Conservation (phyloP, 2,113 vertebrate genomes). For the Hyla sarda region DNA sequence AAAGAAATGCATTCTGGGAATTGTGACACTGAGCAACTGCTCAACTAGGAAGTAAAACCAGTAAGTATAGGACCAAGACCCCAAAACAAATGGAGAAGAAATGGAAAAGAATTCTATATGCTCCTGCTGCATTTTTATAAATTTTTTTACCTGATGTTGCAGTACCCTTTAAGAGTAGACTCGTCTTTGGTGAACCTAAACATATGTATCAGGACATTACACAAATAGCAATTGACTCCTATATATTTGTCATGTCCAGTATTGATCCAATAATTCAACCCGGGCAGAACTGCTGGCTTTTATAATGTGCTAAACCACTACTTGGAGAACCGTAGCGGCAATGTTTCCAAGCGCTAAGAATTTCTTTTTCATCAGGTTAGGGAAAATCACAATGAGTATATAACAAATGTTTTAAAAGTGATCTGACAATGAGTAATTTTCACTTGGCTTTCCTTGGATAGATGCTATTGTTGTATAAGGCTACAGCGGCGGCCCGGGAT, state of each 20-base stretch:
- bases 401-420: not conserved
- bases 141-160: no score
- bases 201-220: not conserved
- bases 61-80: no score
- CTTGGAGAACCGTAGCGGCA: not conserved
- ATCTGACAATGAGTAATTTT: not conserved
- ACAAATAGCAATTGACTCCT: not conserved
- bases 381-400: not conserved
- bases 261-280: not conserved
- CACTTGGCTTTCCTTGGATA: not conserved
- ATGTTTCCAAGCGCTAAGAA: not conserved
- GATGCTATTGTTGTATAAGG: not conserved
- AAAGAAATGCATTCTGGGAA: no score
- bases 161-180: not conserved
- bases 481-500: not conserved
- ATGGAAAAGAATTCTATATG: no score
- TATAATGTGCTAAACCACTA: not conserved
- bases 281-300: not conserved
- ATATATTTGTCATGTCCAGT: not conserved
- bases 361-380: not conserved
- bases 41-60: no score
- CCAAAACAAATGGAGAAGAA: no score
- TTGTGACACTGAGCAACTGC: no score
- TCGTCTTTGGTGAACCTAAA: not conserved
- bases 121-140: no score